A percentile compares a stretch with the other conserved stretches of the same genome.
Conservation (phyloP, 1,140 invertebrate genomes). For the Batillaria attramentaria region DNA sequence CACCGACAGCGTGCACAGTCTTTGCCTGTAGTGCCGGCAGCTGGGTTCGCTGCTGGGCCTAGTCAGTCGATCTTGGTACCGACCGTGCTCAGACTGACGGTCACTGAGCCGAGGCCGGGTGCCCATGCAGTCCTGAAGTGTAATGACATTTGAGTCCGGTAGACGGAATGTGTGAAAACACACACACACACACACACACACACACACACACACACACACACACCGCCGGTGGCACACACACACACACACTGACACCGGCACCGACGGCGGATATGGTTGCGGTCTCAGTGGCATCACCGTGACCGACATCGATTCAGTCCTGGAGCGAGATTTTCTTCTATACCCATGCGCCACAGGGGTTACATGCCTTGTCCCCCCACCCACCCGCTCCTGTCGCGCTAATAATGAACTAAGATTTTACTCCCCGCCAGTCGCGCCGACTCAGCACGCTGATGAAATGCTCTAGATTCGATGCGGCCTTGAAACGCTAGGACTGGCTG, state of each 20-base stretch:
- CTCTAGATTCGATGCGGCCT: no score
- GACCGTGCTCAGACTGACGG: neutral
- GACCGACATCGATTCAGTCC: neutral
- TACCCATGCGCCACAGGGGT: neutral
- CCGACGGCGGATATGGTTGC: neutral
- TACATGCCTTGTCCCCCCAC: neutral
- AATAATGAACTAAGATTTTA: no score
- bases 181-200: no score
- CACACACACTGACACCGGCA: neutral
- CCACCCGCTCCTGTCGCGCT: no score
- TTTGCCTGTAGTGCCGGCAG: no score
- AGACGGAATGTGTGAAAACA: neutral
- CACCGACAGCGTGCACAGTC: neutral
- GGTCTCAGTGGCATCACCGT: neutral
- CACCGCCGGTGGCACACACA: neutral
- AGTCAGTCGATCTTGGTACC: no score
- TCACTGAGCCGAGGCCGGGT: neutral
- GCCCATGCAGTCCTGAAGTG: neutral
- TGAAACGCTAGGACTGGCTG: no score
- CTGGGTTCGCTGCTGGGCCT: no score
- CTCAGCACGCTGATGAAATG: no score
- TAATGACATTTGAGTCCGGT: neutral
- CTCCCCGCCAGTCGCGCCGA: no score
- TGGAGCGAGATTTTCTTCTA: neutral
- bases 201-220: conserved; percentile 16